Evolutionary conservation across 1,140 invertebrate species (phyloP), one percentile per base, ranked within the genome.

Genomic region (Chrysomallon squamiferum): DNA sequence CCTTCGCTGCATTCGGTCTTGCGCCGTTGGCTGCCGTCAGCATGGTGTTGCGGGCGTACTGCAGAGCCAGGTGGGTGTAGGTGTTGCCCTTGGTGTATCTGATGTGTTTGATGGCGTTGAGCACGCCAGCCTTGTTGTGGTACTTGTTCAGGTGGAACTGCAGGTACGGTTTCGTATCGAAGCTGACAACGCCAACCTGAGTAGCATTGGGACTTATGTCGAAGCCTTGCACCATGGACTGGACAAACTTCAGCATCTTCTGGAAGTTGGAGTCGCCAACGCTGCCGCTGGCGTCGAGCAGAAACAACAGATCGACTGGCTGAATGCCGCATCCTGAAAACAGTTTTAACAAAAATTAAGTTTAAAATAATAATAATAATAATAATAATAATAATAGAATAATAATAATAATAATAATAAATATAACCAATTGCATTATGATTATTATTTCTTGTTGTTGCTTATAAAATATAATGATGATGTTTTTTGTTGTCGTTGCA

Each of bases 71-170:
- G 45, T 69, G 68, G 2, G 77, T 81, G 59, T 78, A 66, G 3
- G 79, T 81, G 18, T 66, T 67, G 13, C 74, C 74, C 18, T 68
- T 56, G 9, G 75, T 75, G 63, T 78, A 80, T 0, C 35, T 22
- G 18, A 73, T 74, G 2, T 33, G 27, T 15, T 59, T 25, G 27
- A 83, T 71, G 18, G 77, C 79, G 11, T 71, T 72, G 1, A 66
- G 35, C 2, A 81, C 57, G 2, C 65, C 61, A 6, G 35, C 25
- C 63, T 78, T 79, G 65, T 75, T 69, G 13, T 29, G 52, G 62
- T 70, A 77, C 25, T 73, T 76, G 58, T 81, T 79, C 29, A 84
- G 67, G 64, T 83, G 72, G 69, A 84, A 84, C 58, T 83, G 71
- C 2, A 77, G 57, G 27, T 76, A 68, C 4, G 72, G 60, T 29